phyloP scores from a whole-genome alignment of 2,113 vertebrate species.

The Pedetes capensis region DNA sequence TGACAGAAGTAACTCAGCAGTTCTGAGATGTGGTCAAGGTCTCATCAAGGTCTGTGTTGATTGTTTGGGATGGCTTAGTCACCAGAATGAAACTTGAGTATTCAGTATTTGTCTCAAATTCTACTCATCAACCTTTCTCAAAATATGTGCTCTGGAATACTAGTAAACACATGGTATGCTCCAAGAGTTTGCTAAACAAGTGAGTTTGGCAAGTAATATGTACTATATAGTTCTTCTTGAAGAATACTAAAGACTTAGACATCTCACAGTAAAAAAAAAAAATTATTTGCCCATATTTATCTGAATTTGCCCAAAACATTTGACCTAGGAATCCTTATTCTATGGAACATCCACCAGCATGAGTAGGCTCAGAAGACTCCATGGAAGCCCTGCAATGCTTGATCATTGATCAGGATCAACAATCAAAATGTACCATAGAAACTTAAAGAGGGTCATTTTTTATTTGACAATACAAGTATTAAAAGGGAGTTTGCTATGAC shows the following conservation, averaged over 20 bases:
- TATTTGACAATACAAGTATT: neutral
- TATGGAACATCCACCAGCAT: neutral
- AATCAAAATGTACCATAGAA: neutral
- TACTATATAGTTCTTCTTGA: neutral
- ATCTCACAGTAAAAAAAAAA: neutral
- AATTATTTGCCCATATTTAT: neutral
- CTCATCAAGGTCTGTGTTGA: neutral
- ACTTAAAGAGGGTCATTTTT: neutral
- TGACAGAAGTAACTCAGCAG: neutral
- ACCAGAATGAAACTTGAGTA: neutral
- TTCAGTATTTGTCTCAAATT: neutral
- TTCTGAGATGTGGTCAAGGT: neutral
- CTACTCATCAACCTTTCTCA: neutral
- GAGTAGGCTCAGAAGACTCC: neutral
- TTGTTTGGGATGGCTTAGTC: neutral
- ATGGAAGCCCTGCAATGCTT: neutral
- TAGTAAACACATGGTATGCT: neutral
- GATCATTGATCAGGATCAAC: neutral
- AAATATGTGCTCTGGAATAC: neutral
- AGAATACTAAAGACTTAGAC: neutral
- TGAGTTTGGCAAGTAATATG: neutral
- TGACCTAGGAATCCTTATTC: neutral
- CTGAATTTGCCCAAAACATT: neutral
- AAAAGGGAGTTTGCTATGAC: neutral
- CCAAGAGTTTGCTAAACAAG: conserved; percentile 1